Evolutionary conservation across 1,140 invertebrate genomes (phyloP).

Genomic region (Ooceraea biroi): DNA sequence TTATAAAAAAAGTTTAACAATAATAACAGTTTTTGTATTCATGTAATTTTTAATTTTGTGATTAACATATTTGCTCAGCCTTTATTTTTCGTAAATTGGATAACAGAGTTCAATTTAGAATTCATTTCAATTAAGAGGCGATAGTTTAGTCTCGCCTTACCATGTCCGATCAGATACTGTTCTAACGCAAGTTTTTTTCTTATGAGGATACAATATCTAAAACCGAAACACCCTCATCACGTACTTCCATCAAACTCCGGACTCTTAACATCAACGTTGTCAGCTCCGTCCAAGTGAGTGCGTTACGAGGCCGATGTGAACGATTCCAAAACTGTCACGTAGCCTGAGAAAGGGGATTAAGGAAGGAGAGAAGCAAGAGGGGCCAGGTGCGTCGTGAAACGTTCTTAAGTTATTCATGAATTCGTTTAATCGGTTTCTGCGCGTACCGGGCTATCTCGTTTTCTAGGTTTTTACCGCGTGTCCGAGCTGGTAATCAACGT

Average conservation of each 20-base stretch:
- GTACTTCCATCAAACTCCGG: slow-evolving; percentile 39
- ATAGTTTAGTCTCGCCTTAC: not conserved
- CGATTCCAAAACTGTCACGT: slow-evolving; percentile 58
- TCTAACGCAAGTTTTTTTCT: slow-evolving; percentile 30
- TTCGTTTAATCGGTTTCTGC: slow-evolving; percentile 85
- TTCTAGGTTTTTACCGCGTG: slow-evolving; percentile 80
- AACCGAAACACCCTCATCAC: slow-evolving; percentile 43
- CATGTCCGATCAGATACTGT: slow-evolving; percentile 11
- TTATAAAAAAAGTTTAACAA: not conserved
- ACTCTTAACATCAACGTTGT: slow-evolving; percentile 50
- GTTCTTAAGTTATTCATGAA: slow-evolving; percentile 85
- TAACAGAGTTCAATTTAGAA: not conserved
- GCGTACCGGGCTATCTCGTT: slow-evolving; percentile 81
- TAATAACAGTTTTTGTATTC: not conserved
- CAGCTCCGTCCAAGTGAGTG: slow-evolving; percentile 42
- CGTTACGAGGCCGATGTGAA: slow-evolving; percentile 56
- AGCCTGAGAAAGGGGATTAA: slow-evolving; percentile 42
- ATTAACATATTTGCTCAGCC: not conserved
- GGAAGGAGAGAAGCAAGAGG: slow-evolving; percentile 35
- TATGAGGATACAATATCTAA: slow-evolving; percentile 1
- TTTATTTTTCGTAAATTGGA: not conserved
- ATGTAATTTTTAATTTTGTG: not conserved
- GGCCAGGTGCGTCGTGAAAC: slow-evolving; percentile 79
- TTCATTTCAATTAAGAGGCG: not conserved
- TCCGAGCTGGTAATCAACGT: slow-evolving; percentile 81